Evolutionary conservation across 2,113 vertebrate species (phyloP).

Genomic region (Ceuthmochares aereus): DNA sequence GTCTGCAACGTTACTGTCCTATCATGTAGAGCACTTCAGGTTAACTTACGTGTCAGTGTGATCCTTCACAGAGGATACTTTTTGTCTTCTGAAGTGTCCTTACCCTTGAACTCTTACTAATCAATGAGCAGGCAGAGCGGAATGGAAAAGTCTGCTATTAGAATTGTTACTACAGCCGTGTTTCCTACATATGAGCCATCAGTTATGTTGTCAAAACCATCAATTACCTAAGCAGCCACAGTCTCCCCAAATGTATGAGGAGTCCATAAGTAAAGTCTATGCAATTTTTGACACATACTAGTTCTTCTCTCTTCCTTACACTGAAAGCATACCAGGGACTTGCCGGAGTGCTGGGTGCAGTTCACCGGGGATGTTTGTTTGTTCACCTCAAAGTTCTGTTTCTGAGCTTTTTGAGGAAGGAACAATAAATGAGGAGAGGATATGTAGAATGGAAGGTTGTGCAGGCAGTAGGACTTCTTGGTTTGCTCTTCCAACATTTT

Average conservation of each 20-base stretch:
- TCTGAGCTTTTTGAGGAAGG: background rate
- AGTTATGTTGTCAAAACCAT: background rate
- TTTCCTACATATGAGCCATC: background rate
- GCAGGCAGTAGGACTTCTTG: background rate
- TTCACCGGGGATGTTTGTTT: background rate
- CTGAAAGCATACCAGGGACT: background rate
- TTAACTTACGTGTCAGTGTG: background rate
- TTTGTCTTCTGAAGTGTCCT: background rate
- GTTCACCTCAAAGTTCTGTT: background rate
- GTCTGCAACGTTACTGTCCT: background rate
- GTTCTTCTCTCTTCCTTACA: background rate
- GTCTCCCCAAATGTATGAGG: background rate
- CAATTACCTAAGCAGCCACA: background rate
- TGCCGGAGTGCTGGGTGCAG: background rate
- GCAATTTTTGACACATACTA: background rate
- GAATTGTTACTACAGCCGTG: background rate
- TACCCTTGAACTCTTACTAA: background rate
- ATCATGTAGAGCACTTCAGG: background rate
- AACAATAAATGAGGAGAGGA: background rate
- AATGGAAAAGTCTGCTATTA: background rate
- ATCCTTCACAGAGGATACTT: background rate
- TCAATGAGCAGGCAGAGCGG: background rate
- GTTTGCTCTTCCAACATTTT: background rate
- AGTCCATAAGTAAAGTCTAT: background rate
- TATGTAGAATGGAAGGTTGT: background rate